These are phyloP conservation scores for Plumapathes pennacea DNA, from an alignment of 92 coral and sea anemone genomes.

Conservation along the genomic window DNA sequence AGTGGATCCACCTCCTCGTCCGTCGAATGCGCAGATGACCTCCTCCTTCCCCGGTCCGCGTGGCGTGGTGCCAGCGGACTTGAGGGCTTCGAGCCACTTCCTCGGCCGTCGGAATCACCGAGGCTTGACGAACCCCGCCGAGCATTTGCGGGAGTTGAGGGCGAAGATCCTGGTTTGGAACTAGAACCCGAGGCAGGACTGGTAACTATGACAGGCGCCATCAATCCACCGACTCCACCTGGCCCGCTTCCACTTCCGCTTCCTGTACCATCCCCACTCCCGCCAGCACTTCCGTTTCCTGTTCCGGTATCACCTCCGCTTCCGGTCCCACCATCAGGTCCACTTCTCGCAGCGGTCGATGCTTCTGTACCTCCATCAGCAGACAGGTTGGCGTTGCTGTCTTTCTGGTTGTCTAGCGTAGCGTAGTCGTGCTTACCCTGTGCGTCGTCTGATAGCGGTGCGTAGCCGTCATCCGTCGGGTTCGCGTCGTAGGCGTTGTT, in stretches of 20 bases:
- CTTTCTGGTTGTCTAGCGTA: neutral
- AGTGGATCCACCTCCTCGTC: constrained; percentile 75
- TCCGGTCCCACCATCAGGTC: constrained; percentile 5
- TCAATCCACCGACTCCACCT: constrained; percentile 9
- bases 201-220: constrained; percentile 59
- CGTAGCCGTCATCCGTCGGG: neutral
- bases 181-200: constrained; percentile 57
- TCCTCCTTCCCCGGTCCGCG: constrained; percentile 59
- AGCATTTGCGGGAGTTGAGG: constrained; percentile 24
- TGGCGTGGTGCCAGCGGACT: constrained; percentile 4
- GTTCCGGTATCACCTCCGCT: neutral
- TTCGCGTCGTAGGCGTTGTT: neutral
- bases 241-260: neutral
- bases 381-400: neutral
- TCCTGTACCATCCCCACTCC: constrained; percentile 3
- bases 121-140: constrained; percentile 18
- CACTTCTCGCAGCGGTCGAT: constrained; percentile 10
- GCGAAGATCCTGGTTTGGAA: constrained; percentile 15
- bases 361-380: constrained; percentile 9
- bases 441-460: neutral
- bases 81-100: constrained; percentile 2
- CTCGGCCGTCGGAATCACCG: constrained; percentile 14
- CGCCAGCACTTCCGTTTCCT: neutral
- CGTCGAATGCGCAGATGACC: constrained; percentile 51
- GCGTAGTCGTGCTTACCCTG: neutral